A percentile compares a stretch with the other conserved stretches of the same genome.
Conservation (phyloP, 2,888 invertebrate species). For the Brachynemurus nebulosus region DNA sequence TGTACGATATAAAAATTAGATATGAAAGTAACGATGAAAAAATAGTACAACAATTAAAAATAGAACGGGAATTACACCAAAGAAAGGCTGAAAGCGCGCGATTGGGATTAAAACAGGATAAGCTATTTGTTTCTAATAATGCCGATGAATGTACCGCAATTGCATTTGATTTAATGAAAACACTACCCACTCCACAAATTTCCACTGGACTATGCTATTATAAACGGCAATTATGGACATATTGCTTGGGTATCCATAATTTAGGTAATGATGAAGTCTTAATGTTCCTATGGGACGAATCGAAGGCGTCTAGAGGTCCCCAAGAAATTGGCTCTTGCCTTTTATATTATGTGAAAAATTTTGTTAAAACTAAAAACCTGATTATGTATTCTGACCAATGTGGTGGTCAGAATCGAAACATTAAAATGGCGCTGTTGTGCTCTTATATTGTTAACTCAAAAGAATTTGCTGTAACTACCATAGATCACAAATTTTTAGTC, state of each 20-base stretch:
- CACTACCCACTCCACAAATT: constrained; percentile 8
- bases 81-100: too few species aligned
- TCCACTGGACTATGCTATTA: constrained; percentile 4
- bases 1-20: too few species aligned
- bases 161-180: constrained; percentile 18
- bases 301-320: constrained; percentile 7
- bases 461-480: background rate
- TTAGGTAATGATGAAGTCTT: constrained; percentile 1
- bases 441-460: background rate
- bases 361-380: background rate
- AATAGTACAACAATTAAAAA: too few species aligned
- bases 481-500: background rate
- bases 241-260: constrained; percentile 16
- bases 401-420: background rate
- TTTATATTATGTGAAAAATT: background rate
- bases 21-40: too few species aligned
- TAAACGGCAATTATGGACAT: constrained; percentile 13
- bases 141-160: too few species aligned
- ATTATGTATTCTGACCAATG: background rate
- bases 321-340: constrained; percentile 14
- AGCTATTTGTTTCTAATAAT: too few species aligned
- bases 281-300: constrained; percentile 11
- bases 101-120: too few species aligned
- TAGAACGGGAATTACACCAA: too few species aligned
- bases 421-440: background rate